Evolutionary conservation across 2,888 invertebrate species (phyloP).

Genomic region (Podotricha telesiphe): DNA sequence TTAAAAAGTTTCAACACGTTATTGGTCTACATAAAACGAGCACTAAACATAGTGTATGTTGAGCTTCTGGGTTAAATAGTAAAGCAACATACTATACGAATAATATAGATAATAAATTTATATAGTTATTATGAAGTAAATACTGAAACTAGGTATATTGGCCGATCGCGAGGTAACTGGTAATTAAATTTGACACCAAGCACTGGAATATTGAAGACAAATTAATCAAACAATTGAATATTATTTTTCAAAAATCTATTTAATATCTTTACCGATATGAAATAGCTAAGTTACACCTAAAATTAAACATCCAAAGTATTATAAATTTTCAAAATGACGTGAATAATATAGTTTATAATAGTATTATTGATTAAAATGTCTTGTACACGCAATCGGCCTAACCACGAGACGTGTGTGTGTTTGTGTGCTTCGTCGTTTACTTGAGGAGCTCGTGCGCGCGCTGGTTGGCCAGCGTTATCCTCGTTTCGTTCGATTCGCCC

Average conservation of each 20-base stretch:
- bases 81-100: conserved; percentile 33
- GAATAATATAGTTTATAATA: conserved; percentile 2
- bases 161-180: conserved; percentile 13
- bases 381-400: conserved; percentile 42
- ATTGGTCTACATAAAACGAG: conserved; percentile 64
- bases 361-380: neutral
- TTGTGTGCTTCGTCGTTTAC: conserved; percentile 83
- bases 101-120: conserved; percentile 12
- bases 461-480: conserved; percentile 98
- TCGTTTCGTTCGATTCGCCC: conserved; percentile 96
- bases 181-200: conserved; percentile 7
- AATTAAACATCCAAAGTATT: neutral
- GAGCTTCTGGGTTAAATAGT: conserved; percentile 40
- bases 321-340: too few species aligned
- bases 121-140: conserved; percentile 5
- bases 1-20: conserved; percentile 38
- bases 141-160: conserved; percentile 21
- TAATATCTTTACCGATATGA: too few species aligned
- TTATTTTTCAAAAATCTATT: neutral
- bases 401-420: conserved; percentile 74
- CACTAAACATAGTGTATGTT: conserved; percentile 54
- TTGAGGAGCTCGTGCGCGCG: conserved; percentile 98
- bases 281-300: neutral
- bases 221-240: neutral
- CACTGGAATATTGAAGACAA: neutral